phyloP scores from a whole-genome alignment of 1,140 invertebrate species.

The Conus ventricosus region DNA sequence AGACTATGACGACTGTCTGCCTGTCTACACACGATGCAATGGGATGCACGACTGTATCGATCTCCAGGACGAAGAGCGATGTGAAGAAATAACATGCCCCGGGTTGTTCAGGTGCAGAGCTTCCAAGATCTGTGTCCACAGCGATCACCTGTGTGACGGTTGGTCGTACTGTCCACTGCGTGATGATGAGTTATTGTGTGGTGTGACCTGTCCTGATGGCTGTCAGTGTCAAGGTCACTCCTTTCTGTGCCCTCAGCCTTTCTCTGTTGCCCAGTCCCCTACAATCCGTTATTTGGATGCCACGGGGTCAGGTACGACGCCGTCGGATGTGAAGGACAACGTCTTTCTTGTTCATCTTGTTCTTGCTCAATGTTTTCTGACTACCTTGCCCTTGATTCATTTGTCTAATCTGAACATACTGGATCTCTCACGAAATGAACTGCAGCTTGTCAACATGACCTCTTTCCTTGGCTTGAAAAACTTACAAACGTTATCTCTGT shows the following conservation, averaged over 20 bases:
- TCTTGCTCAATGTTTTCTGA: not conserved
- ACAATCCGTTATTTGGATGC: conserved; percentile 18
- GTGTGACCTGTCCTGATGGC: conserved; percentile 20
- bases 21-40: conserved; percentile 15
- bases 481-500: conserved; percentile 21
- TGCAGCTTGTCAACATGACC: not conserved
- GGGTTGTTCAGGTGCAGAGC: not conserved
- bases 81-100: not conserved
- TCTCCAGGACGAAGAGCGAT: conserved; percentile 1
- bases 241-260: not conserved
- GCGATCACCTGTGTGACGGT: not conserved
- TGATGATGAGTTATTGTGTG: conserved; percentile 40
- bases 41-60: conserved; percentile 16
- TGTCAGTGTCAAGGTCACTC: conserved; percentile 23
- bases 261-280: not conserved
- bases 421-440: conserved; percentile 29
- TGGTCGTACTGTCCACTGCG: conserved; percentile 27
- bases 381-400: not conserved
- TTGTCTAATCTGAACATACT: not conserved
- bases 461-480: conserved; percentile 22
- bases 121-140: conserved; percentile 1
- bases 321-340: not conserved
- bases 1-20: not conserved
- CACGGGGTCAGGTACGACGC: not conserved
- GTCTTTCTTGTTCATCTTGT: conserved; percentile 5